Evolutionary conservation across 2,113 vertebrate genomes (phyloP), one percentile per base, ranked within the genome.

Genomic region (Dermatemys mawii): DNA sequence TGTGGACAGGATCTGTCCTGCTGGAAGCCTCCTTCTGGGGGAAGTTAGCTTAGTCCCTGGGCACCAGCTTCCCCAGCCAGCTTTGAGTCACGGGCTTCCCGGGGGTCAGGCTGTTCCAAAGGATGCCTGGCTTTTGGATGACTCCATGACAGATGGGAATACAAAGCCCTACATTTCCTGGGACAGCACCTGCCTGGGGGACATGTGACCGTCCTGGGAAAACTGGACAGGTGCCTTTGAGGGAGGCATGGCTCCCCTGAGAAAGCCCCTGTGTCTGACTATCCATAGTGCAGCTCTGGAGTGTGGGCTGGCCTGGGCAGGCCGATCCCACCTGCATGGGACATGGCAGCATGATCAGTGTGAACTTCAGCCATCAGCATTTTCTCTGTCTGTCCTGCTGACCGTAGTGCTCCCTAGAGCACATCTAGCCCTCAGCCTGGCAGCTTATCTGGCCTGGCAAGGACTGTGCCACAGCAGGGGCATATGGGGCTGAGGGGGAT

Each of bases 101-200:
- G 54, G 27, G 53, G 0, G 1, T 67, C 55, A 75, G 38, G 38
- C 87, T 82, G 26, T 16, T n/a, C 55, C 55, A 22, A 0, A 78
- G 86, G 21, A 50, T 50, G 76, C 88, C 60, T 41, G 87, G 3
- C 81, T 51, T 38, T 2, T 6, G 50, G 51, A 54, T 46, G 8
- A 78, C 86, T 44, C 21, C 60, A 35, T 9, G 35, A 50, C 49
- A 27, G 49, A 11, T 35, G 16, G 17, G 48, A 60, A 35, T 27
- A 7, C 27, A 49, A 27, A 14, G 44, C 46, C 46, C 75, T 27
- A 17, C 49, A 54, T 22, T 89, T 75, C 49, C 0, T 67, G 54
- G 38, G 81, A n/a, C 32, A 60, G 73, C 73, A 76, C 12, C 24
- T 46, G 70, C 70, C 24, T 27, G 73, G 19, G 8, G 63, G 35